Base-by-base conservation (phyloP, 37 sponge, comb jelly and placozoan genomes). In the Haliclona indistincta region DNA sequence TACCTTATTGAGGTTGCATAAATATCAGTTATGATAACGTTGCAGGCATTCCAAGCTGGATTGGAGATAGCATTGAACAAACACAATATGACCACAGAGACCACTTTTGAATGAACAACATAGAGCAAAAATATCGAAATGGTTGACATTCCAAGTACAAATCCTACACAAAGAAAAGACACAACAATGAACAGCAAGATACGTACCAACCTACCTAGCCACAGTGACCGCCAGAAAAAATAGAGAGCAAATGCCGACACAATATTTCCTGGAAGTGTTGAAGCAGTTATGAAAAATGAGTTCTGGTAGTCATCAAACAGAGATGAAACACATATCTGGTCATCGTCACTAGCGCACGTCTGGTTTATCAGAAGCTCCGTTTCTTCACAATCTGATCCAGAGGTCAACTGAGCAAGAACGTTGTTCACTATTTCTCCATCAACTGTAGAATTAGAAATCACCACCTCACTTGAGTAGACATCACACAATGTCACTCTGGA, bases 1-100 rank as follows among this genome's bases (percentile, higher is more conserved):
- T 47, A 83, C 89, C 89, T 81, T 37, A 86, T 84, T 29, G 77
- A 72, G 11, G 92, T 91, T 2, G 92, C 89, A 53, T 78, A 91
- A 43, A 91, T 40, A 36, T 91, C 90, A 20, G 72, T 60, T 13
- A 54, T 64, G 56, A 90, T 26, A 3, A 90, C 82, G 23, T 70
- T 73, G 38, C 69, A 40, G 29, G 75, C 77, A 28, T 76, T 90
- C 90, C 90, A 90, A 22, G 75, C 72, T 2, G 83, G 72, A 32
- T 58, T 84, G 42, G 90, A 79, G 36, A 90, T 39, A 17, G 76
- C 85, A 63, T 54, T 81, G 82, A 84, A 90, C 2, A 90, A 13
- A 30, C 70, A 76, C 33, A 90, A 43, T 19, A 84, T 47, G 15
- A 76, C 64, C 11, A 90, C 82, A 19, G 42, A 7, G 28, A 6